These are phyloP conservation scores for Holacanthus passer DNA, from an alignment of 2,113 vertebrate genomes.

Conservation along the genomic window DNA sequence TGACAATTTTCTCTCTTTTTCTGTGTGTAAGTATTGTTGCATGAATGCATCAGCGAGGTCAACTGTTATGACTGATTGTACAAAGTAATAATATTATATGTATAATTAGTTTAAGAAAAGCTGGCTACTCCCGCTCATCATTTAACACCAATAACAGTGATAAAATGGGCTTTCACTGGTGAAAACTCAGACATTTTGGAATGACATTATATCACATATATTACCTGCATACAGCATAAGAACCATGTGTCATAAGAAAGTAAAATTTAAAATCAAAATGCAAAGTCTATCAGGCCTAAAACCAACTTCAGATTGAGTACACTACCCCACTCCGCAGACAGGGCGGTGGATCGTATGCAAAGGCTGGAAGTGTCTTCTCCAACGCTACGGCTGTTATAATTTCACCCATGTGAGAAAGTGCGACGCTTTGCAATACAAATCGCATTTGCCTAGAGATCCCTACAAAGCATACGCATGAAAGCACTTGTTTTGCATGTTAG, in stretches of 20 bases:
- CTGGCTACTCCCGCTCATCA: not conserved
- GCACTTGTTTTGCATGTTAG: slow-evolving; percentile 68
- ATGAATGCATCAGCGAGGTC: not conserved
- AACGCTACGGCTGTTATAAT: slow-evolving; percentile 33
- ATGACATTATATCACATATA: not conserved
- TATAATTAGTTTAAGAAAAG: too few species aligned
- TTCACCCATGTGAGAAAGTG: slow-evolving; percentile 41
- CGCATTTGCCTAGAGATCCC: slow-evolving; percentile 48
- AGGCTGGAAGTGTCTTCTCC: slow-evolving; percentile 29
- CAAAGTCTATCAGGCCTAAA: slow-evolving; percentile 8
- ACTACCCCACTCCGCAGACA: not conserved
- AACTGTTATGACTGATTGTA: not conserved
- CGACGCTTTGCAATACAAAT: slow-evolving; percentile 70
- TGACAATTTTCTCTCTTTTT: slow-evolving; percentile 14
- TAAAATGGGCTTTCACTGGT: not conserved
- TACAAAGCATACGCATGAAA: slow-evolving; percentile 48
- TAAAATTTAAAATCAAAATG: not conserved
- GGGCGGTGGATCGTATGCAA: slow-evolving; percentile 48
- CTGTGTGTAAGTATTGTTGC: slow-evolving; percentile 12
- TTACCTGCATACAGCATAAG: not conserved
- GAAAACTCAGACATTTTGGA: not conserved
- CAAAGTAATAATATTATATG: not conserved
- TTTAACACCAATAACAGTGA: not conserved
- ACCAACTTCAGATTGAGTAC: slow-evolving; percentile 19
- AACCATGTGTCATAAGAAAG: not conserved